Evolutionary conservation across 1,140 invertebrate species (phyloP).

Genomic region (Tribolium castaneum): DNA sequence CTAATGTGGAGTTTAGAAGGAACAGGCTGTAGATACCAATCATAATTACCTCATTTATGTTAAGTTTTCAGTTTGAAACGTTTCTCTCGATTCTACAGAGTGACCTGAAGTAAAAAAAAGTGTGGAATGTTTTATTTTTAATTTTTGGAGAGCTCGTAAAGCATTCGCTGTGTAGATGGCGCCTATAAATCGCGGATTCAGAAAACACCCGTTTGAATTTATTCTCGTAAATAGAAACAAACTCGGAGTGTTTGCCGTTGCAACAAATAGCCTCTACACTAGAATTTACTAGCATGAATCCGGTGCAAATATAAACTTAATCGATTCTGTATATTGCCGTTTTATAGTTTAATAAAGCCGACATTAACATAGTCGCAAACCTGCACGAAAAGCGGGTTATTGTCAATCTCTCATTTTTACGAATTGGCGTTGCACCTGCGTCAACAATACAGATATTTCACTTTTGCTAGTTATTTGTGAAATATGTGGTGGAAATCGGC

Average conservation of each 20-base stretch:
- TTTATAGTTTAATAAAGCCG: conserved; percentile 21
- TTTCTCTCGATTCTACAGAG: too few relatives aligned
- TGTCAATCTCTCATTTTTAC: background rate
- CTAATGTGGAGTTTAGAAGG: too few relatives aligned
- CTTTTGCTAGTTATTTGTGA: background rate
- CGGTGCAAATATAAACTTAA: conserved; percentile 12
- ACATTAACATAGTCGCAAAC: conserved; percentile 1
- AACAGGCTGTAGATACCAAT: too few relatives aligned
- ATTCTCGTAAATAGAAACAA: conserved; percentile 5
- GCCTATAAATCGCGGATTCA: background rate
- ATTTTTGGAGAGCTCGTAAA: too few relatives aligned
- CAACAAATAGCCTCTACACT: conserved; percentile 1
- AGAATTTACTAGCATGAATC: conserved; percentile 9
- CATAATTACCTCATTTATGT: too few relatives aligned
- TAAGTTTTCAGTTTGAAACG: too few relatives aligned
- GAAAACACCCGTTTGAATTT: conserved; percentile 12
- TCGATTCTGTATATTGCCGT: background rate
- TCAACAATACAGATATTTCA: background rate
- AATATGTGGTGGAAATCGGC: background rate
- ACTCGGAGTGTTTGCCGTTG: background rate
- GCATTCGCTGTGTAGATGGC: background rate
- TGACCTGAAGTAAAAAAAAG: too few relatives aligned
- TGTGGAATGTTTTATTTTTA: too few relatives aligned
- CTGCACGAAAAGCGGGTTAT: background rate
- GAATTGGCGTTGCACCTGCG: background rate